A percentile compares a stretch with the other conserved stretches of the same genome.
phyloP scores from a whole-genome alignment of 2,113 vertebrate genomes.

The Gallinago jamesoni region DNA sequence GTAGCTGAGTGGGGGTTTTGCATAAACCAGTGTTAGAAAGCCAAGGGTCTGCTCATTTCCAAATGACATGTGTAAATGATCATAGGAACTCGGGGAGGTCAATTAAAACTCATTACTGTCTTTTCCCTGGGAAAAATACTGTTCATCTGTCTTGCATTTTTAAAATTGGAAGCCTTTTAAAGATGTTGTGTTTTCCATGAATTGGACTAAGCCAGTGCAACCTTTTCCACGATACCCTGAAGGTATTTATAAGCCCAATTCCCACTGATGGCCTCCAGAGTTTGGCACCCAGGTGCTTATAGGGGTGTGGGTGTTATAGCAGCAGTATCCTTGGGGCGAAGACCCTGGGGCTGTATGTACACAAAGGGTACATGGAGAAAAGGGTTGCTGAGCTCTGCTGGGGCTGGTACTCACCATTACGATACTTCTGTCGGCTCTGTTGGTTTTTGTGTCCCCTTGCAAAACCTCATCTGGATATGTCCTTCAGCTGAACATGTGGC shows the following conservation, averaged over 20 bases:
- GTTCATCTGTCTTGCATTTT: background rate
- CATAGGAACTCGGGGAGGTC: background rate
- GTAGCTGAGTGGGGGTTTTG: background rate
- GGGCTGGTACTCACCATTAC: too few relatives aligned
- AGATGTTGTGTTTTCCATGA: background rate
- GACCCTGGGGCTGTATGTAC: fast-evolving
- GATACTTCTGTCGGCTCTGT: background rate
- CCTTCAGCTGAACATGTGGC: background rate
- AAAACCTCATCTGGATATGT: background rate
- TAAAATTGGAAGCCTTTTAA: background rate
- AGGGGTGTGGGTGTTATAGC: background rate
- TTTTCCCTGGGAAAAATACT: background rate
- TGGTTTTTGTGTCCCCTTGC: background rate
- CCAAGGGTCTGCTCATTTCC: background rate
- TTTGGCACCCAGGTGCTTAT: background rate
- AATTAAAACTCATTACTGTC: background rate
- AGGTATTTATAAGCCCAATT: background rate
- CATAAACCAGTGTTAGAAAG: background rate
- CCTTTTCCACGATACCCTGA: background rate
- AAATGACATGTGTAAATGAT: background rate
- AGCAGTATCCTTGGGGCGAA: background rate
- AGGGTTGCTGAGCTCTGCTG: background rate
- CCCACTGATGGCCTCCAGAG: background rate
- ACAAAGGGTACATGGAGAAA: fast-evolving
- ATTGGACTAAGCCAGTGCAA: background rate